These are phyloP conservation scores for Myzus persicae DNA, from an alignment of 1,140 invertebrate species.

Conservation along the genomic window DNA sequence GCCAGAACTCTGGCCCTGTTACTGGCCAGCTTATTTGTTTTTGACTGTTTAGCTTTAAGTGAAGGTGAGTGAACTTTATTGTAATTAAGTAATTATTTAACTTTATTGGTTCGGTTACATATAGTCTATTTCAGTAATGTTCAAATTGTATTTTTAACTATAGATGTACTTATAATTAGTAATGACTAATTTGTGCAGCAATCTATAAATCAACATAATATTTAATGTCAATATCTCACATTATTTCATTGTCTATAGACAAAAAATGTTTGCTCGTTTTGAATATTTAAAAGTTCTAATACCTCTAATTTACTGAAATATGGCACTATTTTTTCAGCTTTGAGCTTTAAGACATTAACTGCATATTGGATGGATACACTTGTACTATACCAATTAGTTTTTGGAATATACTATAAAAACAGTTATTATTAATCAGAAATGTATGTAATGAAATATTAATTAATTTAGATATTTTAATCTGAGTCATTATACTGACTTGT, in stretches of 20 bases:
- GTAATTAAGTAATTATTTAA: not conserved
- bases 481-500: not conserved
- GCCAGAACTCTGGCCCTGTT: conserved; percentile 33
- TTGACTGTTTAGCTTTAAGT: conserved; percentile 41
- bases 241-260: not conserved
- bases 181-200: not conserved
- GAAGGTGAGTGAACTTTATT: not conserved
- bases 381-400: not conserved
- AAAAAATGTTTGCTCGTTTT: not conserved
- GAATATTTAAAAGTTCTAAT: not conserved
- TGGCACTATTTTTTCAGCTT: not conserved
- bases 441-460: not conserved
- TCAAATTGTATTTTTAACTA: not conserved
- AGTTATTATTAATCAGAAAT: too few relatives aligned
- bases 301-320: not conserved
- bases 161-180: not conserved
- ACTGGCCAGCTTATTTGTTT: conserved; percentile 9
- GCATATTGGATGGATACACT: not conserved
- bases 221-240: not conserved
- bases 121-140: not conserved
- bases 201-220: not conserved
- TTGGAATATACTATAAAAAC: too few relatives aligned
- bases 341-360: not conserved
- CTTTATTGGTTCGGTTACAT: not conserved
- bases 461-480: not conserved